These are phyloP conservation scores for Oryzias celebensis DNA, from an alignment of 2,113 vertebrate species.

Conservation along the genomic window DNA sequence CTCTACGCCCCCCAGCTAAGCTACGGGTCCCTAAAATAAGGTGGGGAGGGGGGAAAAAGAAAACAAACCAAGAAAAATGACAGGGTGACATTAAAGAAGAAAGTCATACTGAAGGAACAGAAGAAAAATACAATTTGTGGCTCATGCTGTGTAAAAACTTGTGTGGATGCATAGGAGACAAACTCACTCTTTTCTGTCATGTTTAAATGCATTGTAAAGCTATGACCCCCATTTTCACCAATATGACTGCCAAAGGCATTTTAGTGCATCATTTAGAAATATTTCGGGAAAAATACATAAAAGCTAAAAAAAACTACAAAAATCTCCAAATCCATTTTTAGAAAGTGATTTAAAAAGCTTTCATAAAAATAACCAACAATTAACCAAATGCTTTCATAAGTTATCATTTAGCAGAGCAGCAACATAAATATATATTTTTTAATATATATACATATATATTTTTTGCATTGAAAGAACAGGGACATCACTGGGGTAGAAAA, in stretches of 20 bases:
- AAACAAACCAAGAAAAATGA: constrained; percentile 64
- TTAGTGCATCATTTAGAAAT: constrained; percentile 71
- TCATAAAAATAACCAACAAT: too few relatives aligned
- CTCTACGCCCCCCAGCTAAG: constrained; percentile 80
- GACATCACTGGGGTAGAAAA: constrained; percentile 48
- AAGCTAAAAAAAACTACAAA: constrained; percentile 68
- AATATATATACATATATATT: too few relatives aligned
- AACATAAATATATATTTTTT: too few relatives aligned
- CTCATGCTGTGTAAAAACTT: constrained; percentile 55
- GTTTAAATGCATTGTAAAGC: constrained; percentile 72
- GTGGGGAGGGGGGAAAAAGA: constrained; percentile 42
- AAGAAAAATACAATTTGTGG: constrained; percentile 51
- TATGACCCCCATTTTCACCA: constrained; percentile 75
- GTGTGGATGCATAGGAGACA: constrained; percentile 31
- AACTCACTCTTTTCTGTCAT: constrained; percentile 7
- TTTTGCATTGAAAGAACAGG: constrained; percentile 57
- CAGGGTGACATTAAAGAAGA: constrained; percentile 75
- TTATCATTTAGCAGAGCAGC: too few relatives aligned
- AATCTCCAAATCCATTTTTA: constrained; percentile 66
- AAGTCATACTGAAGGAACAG: constrained; percentile 55
- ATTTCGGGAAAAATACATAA: constrained; percentile 77
- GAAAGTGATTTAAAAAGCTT: constrained; percentile 18
- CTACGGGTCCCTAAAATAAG: constrained; percentile 78
- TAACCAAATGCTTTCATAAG: too few relatives aligned
- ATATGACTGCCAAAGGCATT: constrained; percentile 64